phyloP scores from a whole-genome alignment of 2,797 vertebrate species.

The Pampus argenteus region DNA sequence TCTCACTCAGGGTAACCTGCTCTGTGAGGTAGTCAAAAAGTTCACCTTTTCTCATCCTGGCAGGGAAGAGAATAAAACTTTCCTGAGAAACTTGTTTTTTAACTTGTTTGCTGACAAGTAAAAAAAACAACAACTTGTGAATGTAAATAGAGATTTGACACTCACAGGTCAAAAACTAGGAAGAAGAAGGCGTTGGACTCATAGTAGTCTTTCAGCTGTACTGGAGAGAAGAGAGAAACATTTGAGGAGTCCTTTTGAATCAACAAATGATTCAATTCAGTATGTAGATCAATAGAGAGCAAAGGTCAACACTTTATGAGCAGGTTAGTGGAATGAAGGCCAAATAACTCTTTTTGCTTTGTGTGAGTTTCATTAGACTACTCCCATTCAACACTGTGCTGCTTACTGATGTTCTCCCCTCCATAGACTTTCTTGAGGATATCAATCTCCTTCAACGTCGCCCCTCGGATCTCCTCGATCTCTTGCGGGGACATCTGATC shows the following conservation, averaged over 20 bases:
- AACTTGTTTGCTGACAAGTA: neutral
- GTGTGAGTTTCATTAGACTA: neutral
- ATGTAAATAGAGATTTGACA: conserved; percentile 52
- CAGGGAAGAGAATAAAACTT: neutral
- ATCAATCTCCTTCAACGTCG: conserved; percentile 95
- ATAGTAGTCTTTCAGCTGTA: conserved; percentile 96
- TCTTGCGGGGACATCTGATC: conserved; percentile 89
- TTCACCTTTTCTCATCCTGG: conserved; percentile 96
- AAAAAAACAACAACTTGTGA: neutral
- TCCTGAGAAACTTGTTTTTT: no score
- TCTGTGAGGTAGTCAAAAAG: conserved; percentile 99
- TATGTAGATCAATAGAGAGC: conserved; percentile 8
- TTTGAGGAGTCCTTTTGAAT: neutral
- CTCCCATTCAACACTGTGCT: conserved; percentile 40
- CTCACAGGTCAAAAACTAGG: conserved; percentile 98
- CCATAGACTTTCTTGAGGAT: conserved; percentile 94
- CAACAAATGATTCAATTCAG: neutral
- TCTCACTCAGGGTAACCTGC: conserved; percentile 96
- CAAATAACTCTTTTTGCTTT: neutral
- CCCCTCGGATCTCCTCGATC: conserved; percentile 90
- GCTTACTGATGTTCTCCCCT: conserved; percentile 94
- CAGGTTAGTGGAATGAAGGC: conserved; percentile 15
- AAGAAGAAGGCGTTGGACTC: conserved; percentile 97
- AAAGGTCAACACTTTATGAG: conserved; percentile 2
- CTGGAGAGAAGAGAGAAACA: conserved; percentile 84